Conservation (phyloP, 2,113 vertebrate genomes). For the Addax nasomaculatus region DNA sequence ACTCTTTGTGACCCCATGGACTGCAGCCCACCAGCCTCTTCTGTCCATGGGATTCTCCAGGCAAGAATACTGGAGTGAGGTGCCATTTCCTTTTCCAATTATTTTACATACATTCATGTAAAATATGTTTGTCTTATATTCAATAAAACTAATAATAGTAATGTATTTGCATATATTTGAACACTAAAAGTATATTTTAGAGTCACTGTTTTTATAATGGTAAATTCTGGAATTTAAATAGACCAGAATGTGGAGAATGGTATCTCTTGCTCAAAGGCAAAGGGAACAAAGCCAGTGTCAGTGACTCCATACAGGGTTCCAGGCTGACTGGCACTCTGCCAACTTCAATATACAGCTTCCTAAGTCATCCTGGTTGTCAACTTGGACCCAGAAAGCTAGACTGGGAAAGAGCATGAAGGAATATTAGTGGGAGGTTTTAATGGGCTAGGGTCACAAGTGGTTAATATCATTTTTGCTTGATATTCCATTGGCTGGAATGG, state of each 20-base stretch:
- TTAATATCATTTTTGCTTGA: background rate
- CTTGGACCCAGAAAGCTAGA: background rate
- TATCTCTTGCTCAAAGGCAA: background rate
- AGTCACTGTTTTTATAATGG: background rate
- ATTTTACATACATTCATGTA: background rate
- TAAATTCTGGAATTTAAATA: background rate
- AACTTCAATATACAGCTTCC: background rate
- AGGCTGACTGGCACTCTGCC: background rate
- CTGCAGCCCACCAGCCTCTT: background rate
- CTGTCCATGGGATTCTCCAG: background rate
- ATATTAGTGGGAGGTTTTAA: background rate
- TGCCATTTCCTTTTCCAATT: background rate
- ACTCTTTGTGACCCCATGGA: background rate
- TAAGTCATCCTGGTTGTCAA: background rate
- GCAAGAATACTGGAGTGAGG: background rate
- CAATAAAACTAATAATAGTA: background rate
- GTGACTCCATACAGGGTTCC: background rate
- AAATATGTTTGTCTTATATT: background rate
- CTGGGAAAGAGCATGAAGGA: background rate
- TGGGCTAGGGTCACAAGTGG: background rate
- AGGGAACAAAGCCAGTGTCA: no score
- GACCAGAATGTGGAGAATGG: background rate
- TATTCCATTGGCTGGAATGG: background rate
- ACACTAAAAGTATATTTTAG: background rate
- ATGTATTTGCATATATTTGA: background rate